Conservation (phyloP, 1,140 invertebrate species). For the Drosophila tsacasi region DNA sequence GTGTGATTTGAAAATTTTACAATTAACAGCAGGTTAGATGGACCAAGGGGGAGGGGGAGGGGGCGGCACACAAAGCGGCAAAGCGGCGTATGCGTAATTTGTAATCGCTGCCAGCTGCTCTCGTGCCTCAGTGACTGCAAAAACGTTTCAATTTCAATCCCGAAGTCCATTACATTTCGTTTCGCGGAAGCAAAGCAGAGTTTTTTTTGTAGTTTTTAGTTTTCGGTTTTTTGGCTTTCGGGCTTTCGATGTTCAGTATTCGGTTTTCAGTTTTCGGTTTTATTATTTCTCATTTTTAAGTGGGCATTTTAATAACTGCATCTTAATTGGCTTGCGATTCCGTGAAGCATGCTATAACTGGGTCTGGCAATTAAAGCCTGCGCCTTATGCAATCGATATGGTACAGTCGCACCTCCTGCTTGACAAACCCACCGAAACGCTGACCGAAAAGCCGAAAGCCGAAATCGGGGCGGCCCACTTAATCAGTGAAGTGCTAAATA, state of each 20-base stretch:
- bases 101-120: conserved; percentile 60
- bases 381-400: conserved; percentile 51
- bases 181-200: conserved; percentile 23
- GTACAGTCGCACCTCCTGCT: conserved; percentile 49
- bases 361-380: conserved; percentile 48
- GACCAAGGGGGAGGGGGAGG: background rate
- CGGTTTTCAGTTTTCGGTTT: conserved; percentile 1
- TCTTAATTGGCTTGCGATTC: conserved; percentile 53
- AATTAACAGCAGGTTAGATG: conserved; percentile 37
- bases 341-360: conserved; percentile 55
- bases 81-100: conserved; percentile 78
- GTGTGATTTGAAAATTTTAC: conserved; percentile 62
- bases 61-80: conserved; percentile 9
- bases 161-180: conserved; percentile 28
- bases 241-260: conserved; percentile 1
- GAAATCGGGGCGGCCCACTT: conserved; percentile 34
- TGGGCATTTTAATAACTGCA: conserved; percentile 50
- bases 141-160: conserved; percentile 74
- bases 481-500: conserved; percentile 43
- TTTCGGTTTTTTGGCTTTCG: conserved; percentile 5
- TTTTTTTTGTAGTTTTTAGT: conserved; percentile 6
- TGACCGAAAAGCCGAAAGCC: background rate
- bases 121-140: conserved; percentile 78
- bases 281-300: conserved; percentile 9
- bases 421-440: conserved; percentile 33